Base-by-base conservation (phyloP, 2,113 vertebrate species). In the Podocnemis expansa region DNA sequence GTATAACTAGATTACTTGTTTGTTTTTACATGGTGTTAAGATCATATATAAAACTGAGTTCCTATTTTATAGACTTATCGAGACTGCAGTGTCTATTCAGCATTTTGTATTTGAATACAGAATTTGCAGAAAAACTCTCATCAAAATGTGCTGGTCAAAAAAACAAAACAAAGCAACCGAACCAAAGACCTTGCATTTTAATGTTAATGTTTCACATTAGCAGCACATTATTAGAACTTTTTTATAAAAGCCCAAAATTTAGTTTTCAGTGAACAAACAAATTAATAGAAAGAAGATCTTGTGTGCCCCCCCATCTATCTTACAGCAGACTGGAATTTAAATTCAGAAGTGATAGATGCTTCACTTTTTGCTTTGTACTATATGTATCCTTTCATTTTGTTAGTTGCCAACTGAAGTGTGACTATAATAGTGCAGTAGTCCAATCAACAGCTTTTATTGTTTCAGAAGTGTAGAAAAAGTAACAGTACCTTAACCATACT, bases 31-130 rank as follows among this genome's bases (percentile, higher is more conserved):
- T 1, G 6, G 17, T 76, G 95, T 0, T 83, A 73, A 85, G 2
- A 24, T 89, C 6, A 2, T 84, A 0, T 38, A 2, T 22, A 9
- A 9, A 43, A 1, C 3, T 63, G 31, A 27, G 29, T 2, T 27
- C 2, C 60, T 63, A 16, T 31, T 63, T 31, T 63, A 31, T 73
- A 73, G 22, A 41, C 24, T 73, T 73, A 38, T 38, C 24, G 70
- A 73, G n/a, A 43, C 10, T 41, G 38, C 70, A 73, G 13, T 38
- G 70, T 73, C n/a, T 73, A 41, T 41, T 41, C 25, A 43, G 43
- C 43, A 2, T 73, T 73, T n/a, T 41, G 38, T 73, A 73, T 38
- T 73, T 73, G 70, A 73, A 73, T 25, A 73, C 38, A 73, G 38
- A 38, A 73, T 24, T 3, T 38, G 38, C 22, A 73, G 17, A 58